Conservation (phyloP, 2,888 invertebrate species). For the Mythimna vitellina region DNA sequence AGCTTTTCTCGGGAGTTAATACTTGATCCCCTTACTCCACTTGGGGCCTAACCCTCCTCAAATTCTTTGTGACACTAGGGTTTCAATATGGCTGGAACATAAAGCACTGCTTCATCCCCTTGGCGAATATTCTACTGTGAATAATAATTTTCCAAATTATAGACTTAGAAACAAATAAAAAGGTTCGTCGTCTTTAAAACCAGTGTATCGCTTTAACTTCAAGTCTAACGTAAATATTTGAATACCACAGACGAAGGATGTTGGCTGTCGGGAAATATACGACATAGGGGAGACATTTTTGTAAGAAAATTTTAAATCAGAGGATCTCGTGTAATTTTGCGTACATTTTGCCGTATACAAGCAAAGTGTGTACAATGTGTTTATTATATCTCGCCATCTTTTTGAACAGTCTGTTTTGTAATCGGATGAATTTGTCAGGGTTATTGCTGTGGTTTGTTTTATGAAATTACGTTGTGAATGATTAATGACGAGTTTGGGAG, state of each 20-base stretch:
- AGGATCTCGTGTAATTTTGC: slow-evolving; percentile 57
- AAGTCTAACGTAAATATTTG: slow-evolving; percentile 79
- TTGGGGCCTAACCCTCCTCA: too few relatives aligned
- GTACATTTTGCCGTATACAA: slow-evolving; percentile 34
- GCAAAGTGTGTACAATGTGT: slow-evolving; percentile 35
- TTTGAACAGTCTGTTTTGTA: slow-evolving; percentile 26
- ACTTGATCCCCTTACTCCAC: too few relatives aligned
- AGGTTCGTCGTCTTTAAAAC: slow-evolving; percentile 38
- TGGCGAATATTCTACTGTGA: too few relatives aligned
- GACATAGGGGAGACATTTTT: slow-evolving; percentile 68
- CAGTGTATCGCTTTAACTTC: slow-evolving; percentile 61
- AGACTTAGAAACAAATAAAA: background rate
- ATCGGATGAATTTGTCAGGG: slow-evolving; percentile 26
- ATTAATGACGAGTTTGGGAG: background rate
- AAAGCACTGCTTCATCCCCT: too few relatives aligned
- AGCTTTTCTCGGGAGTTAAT: too few relatives aligned
- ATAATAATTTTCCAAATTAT: background rate
- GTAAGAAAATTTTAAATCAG: slow-evolving; percentile 71
- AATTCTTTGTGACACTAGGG: too few relatives aligned
- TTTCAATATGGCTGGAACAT: too few relatives aligned
- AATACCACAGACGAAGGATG: slow-evolving; percentile 73
- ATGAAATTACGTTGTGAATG: slow-evolving; percentile 14
- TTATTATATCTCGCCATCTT: slow-evolving; percentile 30
- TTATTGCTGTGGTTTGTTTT: background rate
- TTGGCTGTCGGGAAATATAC: slow-evolving; percentile 72